Conservation (phyloP, 2,888 invertebrate genomes). For the Drosophila ezoana region DNA sequence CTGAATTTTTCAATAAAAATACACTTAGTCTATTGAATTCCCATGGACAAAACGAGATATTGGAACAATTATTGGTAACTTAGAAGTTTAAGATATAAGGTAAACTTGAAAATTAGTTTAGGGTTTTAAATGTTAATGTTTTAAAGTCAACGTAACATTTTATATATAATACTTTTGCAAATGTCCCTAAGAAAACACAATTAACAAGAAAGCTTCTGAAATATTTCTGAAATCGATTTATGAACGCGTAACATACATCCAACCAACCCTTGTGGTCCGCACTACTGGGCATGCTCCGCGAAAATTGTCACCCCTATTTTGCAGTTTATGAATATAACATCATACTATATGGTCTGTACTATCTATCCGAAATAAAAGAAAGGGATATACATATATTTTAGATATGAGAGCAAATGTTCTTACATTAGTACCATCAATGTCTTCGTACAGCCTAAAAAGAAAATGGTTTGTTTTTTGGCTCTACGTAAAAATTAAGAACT, state of each 20-base stretch:
- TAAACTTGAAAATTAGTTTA: neutral
- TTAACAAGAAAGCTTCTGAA: slow-evolving; percentile 50
- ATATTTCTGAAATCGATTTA: slow-evolving; percentile 69
- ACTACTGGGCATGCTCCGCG: slow-evolving; percentile 59
- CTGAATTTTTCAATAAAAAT: slow-evolving; percentile 15
- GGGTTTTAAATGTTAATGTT: neutral
- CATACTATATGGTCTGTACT: too few relatives aligned
- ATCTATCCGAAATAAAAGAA: too few relatives aligned
- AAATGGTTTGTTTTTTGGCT: too few relatives aligned
- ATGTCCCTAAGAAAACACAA: slow-evolving; percentile 52
- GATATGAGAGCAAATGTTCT: too few relatives aligned
- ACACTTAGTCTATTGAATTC: slow-evolving; percentile 29
- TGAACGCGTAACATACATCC: slow-evolving; percentile 41
- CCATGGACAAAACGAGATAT: slow-evolving; percentile 2
- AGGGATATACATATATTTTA: too few relatives aligned
- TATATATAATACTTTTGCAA: slow-evolving; percentile 21
- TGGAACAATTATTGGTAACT: neutral
- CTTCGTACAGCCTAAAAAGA: too few relatives aligned
- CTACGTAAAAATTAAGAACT: too few relatives aligned
- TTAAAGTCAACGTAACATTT: neutral
- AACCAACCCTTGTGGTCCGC: slow-evolving; percentile 39
- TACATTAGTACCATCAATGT: too few relatives aligned
- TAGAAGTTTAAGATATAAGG: slow-evolving; percentile 1
- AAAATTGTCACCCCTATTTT: slow-evolving; percentile 35
- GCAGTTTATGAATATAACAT: neutral